Evolutionary conservation across 2,888 invertebrate genomes (phyloP).

Genomic region (Acanthosepion esculentum): DNA sequence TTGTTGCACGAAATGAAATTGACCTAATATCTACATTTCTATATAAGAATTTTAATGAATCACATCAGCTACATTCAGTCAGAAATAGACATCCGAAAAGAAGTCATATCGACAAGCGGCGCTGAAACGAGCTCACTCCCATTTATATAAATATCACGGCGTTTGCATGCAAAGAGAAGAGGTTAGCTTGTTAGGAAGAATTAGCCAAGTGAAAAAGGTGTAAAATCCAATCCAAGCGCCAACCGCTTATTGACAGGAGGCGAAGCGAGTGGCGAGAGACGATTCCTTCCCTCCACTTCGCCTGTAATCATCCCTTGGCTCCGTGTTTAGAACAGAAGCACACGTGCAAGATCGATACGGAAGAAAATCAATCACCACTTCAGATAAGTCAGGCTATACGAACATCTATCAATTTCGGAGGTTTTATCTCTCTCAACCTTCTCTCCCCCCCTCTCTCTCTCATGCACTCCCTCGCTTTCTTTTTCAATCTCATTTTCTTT

Average conservation of each 20-base stretch:
- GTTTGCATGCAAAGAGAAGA: background rate
- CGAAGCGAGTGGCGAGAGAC: background rate
- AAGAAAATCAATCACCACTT: background rate
- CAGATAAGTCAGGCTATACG: background rate
- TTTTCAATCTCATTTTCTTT: no score
- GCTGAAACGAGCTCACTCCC: background rate
- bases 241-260: no score
- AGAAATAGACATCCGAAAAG: background rate
- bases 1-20: no score
- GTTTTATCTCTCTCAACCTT: background rate
- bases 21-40: no score
- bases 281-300: background rate
- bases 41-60: no score
- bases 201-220: background rate
- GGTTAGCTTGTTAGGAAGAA: slow-evolving; percentile 5
- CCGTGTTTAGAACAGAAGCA: background rate
- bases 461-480: background rate
- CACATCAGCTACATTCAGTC: background rate
- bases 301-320: background rate
- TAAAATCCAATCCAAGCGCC: no score
- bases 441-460: background rate
- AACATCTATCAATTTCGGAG: background rate
- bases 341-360: background rate
- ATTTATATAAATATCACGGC: background rate
- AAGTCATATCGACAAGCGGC: background rate